phyloP scores from a whole-genome alignment of 2,113 vertebrate genomes.

The human region DNA sequence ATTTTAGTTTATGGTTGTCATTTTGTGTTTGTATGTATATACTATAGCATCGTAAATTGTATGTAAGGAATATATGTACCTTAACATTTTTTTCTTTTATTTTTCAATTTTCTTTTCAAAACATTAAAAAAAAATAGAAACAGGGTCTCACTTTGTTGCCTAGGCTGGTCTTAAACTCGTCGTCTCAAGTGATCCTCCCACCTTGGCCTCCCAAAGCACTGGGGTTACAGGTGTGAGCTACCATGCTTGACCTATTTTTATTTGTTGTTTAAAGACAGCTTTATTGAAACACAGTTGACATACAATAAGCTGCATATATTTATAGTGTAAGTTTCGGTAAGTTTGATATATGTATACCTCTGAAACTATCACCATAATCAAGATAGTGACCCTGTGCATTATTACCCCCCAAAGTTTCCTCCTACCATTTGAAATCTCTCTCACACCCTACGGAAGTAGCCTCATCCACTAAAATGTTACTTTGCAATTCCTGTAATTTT shows the following conservation, averaged over 20 bases:
- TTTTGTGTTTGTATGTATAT: background rate
- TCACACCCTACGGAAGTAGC: accelerated
- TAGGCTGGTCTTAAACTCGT: too few relatives aligned
- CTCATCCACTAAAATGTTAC: background rate
- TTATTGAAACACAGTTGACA: background rate
- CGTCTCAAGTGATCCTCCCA: too few relatives aligned
- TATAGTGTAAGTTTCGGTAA: background rate
- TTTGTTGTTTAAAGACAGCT: background rate
- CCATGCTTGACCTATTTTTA: background rate
- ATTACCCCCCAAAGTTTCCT: background rate
- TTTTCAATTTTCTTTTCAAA: too few relatives aligned
- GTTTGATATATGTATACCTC: background rate
- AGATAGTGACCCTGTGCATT: background rate
- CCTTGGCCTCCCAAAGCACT: too few relatives aligned
- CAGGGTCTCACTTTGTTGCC: too few relatives aligned
- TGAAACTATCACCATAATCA: background rate
- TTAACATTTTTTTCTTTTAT: background rate
- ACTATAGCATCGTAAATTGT: background rate
- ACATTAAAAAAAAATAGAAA: too few relatives aligned
- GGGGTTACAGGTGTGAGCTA: too few relatives aligned
- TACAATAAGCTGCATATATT: background rate
- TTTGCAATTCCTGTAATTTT: background rate
- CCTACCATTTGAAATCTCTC: background rate
- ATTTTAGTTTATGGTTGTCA: background rate
- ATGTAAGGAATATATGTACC: background rate